These are phyloP conservation scores for Zaprionus africanus DNA, from an alignment of 1,140 invertebrate genomes.

Conservation along the genomic window DNA sequence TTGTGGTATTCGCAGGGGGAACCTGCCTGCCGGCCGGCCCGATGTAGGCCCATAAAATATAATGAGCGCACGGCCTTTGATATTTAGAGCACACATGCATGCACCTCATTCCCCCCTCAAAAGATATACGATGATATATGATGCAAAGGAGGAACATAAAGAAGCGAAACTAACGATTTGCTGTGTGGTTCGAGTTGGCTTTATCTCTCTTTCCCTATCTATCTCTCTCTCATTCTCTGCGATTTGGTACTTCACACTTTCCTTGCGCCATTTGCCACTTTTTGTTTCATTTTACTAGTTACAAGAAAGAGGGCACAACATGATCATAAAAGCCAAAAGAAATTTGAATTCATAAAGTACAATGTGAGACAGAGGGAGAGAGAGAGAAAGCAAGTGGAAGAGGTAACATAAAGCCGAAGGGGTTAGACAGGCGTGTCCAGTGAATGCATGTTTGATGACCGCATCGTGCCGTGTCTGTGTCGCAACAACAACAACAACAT, in stretches of 20 bases:
- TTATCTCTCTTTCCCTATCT: neutral
- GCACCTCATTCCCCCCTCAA: constrained; percentile 25
- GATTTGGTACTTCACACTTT: constrained; percentile 77
- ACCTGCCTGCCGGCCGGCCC: constrained; percentile 22
- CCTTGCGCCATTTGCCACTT: constrained; percentile 77
- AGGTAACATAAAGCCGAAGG: neutral
- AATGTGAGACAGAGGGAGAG: constrained; percentile 17
- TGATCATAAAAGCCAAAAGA: constrained; percentile 56
- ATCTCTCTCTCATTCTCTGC: neutral
- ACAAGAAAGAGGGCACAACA: constrained; percentile 12
- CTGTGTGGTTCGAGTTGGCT: constrained; percentile 18
- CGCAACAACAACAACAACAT: neutral
- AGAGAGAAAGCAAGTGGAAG: neutral
- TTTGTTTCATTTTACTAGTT: constrained; percentile 62
- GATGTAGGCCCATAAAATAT: constrained; percentile 64
- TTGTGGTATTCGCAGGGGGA: neutral
- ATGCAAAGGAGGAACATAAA: constrained; percentile 18
- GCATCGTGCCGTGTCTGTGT: constrained; percentile 12
- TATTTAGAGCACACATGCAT: constrained; percentile 65
- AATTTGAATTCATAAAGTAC: constrained; percentile 61
- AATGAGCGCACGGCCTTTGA: constrained; percentile 78
- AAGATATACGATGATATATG: neutral
- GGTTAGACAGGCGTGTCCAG: constrained; percentile 36
- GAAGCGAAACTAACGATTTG: constrained; percentile 49
- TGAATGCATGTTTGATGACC: constrained; percentile 12